Percentiles rank a stretch among this genome's conserved stretches.
phyloP scores from a whole-genome alignment of 2,888 invertebrate genomes.

The Eurytoma californica region DNA sequence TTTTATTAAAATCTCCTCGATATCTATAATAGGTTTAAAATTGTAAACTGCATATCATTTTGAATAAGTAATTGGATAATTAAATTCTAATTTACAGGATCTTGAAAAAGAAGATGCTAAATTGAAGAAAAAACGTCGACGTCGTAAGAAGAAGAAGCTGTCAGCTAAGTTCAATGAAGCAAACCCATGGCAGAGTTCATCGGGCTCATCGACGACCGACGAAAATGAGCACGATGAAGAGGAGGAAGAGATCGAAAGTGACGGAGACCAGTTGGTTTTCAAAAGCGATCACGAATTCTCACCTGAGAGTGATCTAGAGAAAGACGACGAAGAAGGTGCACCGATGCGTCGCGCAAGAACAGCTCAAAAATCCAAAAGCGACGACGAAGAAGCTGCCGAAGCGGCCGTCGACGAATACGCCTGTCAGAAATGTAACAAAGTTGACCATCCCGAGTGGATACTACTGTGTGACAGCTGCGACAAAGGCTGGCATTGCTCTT shows the following conservation, averaged over 20 bases:
- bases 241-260: conserved; percentile 75
- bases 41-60: neutral
- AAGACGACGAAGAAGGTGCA: conserved; percentile 80
- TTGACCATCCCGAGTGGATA: conserved; percentile 98
- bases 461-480: conserved; percentile 97
- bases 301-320: conserved; percentile 90
- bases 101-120: conserved; percentile 55
- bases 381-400: conserved; percentile 70
- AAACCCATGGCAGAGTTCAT: conserved; percentile 80
- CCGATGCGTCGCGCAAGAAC: conserved; percentile 91
- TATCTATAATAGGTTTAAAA: conserved; percentile 5
- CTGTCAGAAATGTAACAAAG: conserved; percentile 93
- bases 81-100: conserved; percentile 39
- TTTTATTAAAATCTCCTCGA: no score
- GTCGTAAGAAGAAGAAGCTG: conserved; percentile 71
- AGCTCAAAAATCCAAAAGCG: conserved; percentile 81
- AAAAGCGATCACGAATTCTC: conserved; percentile 96
- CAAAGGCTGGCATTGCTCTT: conserved; percentile 97
- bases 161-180: conserved; percentile 75
- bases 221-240: conserved; percentile 74
- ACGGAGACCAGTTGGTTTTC: conserved; percentile 76
- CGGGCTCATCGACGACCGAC: conserved; percentile 75
- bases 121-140: conserved; percentile 58
- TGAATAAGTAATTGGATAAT: no score
- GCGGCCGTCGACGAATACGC: conserved; percentile 82